Conservation (phyloP, 92 coral and sea anemone genomes). For the Micromussa lordhowensis region DNA sequence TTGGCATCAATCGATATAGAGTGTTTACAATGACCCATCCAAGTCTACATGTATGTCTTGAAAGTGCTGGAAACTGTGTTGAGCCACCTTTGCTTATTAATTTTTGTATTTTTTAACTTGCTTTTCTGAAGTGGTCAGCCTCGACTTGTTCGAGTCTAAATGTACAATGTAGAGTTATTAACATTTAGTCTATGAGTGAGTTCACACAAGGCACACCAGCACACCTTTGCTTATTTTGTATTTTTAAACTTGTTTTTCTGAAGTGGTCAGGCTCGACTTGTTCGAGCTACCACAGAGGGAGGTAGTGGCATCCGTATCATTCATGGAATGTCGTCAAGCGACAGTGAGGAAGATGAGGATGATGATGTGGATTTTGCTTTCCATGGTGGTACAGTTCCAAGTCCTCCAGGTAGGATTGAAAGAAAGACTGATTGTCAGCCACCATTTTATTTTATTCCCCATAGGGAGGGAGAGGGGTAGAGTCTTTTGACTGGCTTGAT, state of each 20-base stretch:
- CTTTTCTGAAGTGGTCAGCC: no score
- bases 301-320: constrained; percentile 82
- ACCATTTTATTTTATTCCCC: no score
- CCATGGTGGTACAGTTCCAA: constrained; percentile 40
- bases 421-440: not conserved
- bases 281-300: constrained; percentile 72
- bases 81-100: no score
- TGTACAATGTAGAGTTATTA: no score
- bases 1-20: no score
- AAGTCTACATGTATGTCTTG: no score
- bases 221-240: not conserved
- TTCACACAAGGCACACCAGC: not conserved
- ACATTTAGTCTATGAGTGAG: not conserved
- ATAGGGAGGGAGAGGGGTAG: not conserved
- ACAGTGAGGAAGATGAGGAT: constrained; percentile 63
- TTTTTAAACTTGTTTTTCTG: not conserved
- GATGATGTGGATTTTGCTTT: constrained; percentile 51
- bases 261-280: constrained; percentile 89
- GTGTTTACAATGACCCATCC: no score
- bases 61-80: no score
- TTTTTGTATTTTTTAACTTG: no score
- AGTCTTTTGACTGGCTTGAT: not conserved
- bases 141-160: no score
- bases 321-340: constrained; percentile 69
- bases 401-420: constrained; percentile 65